These are phyloP conservation scores for Octodon degus DNA, from an alignment of 2,113 vertebrate genomes.

Conservation along the genomic window DNA sequence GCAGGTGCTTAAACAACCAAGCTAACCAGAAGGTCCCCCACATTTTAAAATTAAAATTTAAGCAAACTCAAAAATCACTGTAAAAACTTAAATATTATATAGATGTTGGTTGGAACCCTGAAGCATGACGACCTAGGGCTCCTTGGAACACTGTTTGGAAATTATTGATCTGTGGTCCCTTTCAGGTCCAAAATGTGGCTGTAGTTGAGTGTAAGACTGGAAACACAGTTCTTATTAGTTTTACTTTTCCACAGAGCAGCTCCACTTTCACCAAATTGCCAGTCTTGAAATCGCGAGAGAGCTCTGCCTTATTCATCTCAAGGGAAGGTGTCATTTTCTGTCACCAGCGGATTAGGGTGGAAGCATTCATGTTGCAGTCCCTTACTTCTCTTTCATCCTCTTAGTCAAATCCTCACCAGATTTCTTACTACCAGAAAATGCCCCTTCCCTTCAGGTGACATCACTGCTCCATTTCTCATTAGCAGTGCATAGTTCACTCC, in stretches of 20 bases:
- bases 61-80: neutral
- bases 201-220: neutral
- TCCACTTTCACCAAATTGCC: neutral
- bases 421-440: neutral
- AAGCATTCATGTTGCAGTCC: fast-evolving
- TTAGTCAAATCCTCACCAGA: neutral
- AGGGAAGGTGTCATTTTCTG: neutral
- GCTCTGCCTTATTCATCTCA: neutral
- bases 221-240: neutral
- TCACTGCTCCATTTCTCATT: neutral
- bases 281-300: neutral
- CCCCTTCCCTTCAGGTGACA: neutral
- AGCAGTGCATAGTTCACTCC: neutral
- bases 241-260: neutral
- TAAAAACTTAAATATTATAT: neutral
- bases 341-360: neutral
- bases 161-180: neutral
- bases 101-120: neutral
- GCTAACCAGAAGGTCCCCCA: too few species aligned
- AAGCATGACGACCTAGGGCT: neutral
- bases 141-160: neutral
- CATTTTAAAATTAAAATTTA: conserved; percentile 30
- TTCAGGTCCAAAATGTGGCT: neutral
- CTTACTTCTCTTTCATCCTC: neutral
- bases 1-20: too few species aligned